These are phyloP conservation scores for Xiphophorus couchianus DNA, from an alignment of 2,113 vertebrate genomes.

Conservation along the genomic window DNA sequence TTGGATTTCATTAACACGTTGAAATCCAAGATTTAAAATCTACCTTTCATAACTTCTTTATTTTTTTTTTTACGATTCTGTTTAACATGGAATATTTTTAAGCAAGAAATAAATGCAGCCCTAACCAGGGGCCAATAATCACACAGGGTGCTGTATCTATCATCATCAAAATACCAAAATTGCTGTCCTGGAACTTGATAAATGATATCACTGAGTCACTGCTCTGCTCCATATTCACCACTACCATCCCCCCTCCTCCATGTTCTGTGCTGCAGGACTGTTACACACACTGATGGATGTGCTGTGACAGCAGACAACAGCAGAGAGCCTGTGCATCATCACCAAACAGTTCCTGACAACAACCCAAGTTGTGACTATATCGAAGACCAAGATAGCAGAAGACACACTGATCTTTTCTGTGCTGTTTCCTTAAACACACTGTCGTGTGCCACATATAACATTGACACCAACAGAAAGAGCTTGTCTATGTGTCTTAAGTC, in stretches of 20 bases:
- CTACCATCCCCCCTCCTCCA: neutral
- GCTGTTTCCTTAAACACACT: slow-evolving; percentile 60
- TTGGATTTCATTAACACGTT: neutral
- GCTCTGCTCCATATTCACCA: slow-evolving; percentile 15
- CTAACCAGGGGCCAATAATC: neutral
- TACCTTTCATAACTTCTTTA: no score
- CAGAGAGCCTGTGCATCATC: slow-evolving; percentile 64
- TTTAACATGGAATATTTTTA: neutral
- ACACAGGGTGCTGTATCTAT: neutral
- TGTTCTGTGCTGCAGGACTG: slow-evolving; percentile 7
- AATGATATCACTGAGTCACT: slow-evolving; percentile 21
- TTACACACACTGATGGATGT: slow-evolving; percentile 63
- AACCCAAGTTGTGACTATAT: slow-evolving; percentile 52
- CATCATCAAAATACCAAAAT: neutral
- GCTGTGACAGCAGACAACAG: slow-evolving; percentile 63
- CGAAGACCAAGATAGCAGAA: slow-evolving; percentile 64
- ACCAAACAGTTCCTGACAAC: slow-evolving; percentile 79
- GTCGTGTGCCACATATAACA: slow-evolving; percentile 63
- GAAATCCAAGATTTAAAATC: neutral
- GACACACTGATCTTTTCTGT: slow-evolving; percentile 81
- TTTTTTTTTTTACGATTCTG: no score
- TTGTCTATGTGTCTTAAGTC: slow-evolving; percentile 73
- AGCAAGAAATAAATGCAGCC: no score
- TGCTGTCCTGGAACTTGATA: slow-evolving; percentile 11
- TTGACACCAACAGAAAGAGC: slow-evolving; percentile 77